Conservation (phyloP, 2,888 invertebrate genomes). For the Sinodicranocentrus sp. region DNA sequence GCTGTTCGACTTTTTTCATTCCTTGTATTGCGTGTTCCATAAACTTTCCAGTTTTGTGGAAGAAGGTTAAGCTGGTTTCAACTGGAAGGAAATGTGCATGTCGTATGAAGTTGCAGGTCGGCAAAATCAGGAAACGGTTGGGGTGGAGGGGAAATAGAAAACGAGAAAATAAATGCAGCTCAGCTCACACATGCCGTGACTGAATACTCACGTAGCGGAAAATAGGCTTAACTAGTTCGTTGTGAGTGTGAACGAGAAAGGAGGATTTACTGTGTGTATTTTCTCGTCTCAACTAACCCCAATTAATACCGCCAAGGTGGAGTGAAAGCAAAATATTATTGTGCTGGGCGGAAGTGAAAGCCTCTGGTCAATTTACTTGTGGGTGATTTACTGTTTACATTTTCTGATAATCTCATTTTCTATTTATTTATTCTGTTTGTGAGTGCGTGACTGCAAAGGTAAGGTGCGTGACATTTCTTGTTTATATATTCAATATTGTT, state of each 20-base stretch:
- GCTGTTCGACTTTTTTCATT: background rate
- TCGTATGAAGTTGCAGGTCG: no score
- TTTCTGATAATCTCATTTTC: no score
- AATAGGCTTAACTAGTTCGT: no score
- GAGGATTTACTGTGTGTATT: no score
- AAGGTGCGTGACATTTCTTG: no score
- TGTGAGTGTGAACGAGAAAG: no score
- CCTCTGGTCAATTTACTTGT: no score
- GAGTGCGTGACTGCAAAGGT: no score
- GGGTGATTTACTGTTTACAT: no score
- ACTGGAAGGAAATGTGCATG: background rate
- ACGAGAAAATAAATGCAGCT: background rate
- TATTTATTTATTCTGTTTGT: no score
- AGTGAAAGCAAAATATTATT: constrained; percentile 48
- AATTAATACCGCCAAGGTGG: background rate
- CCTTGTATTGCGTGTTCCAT: background rate
- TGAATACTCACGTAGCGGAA: background rate
- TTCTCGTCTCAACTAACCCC: constrained; percentile 14
- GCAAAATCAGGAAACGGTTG: background rate
- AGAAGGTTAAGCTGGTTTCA: background rate
- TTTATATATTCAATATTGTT: no score
- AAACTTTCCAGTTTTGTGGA: background rate
- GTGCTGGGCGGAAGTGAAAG: constrained; percentile 56
- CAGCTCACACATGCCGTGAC: background rate
- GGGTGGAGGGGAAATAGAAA: background rate